A percentile compares a stretch with the other conserved stretches of the same genome.
Evolutionary conservation across 1,140 invertebrate genomes (phyloP).

Genomic region (Ostrea denselamellosa): DNA sequence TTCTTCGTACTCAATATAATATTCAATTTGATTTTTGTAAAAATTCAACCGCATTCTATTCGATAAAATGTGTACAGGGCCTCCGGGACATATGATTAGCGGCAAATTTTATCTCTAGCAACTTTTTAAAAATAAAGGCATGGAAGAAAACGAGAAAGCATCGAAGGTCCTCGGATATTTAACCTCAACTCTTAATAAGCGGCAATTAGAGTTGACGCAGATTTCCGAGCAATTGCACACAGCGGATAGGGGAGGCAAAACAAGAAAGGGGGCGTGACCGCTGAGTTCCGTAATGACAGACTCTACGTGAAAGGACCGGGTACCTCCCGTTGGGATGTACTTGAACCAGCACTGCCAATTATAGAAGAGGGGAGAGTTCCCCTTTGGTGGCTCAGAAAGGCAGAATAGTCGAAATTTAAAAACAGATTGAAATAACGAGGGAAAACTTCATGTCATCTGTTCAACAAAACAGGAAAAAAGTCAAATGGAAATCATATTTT

Average conservation of each 20-base stretch:
- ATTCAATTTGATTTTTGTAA: too few relatives aligned
- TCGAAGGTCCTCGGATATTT: neutral
- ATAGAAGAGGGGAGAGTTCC: neutral
- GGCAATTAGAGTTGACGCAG: slow-evolving; percentile 28
- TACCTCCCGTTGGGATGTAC: neutral
- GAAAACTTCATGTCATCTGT: neutral
- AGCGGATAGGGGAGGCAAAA: slow-evolving; percentile 24
- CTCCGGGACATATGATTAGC: neutral
- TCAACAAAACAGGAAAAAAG: neutral
- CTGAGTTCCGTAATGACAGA: neutral
- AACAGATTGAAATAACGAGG: neutral
- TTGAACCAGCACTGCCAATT: slow-evolving; percentile 36
- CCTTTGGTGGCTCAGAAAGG: neutral
- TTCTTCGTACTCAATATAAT: too few relatives aligned
- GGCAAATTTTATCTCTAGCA: neutral
- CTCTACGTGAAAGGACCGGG: slow-evolving; percentile 1
- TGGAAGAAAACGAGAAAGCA: neutral
- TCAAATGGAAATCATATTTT: too few relatives aligned
- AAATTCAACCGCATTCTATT: too few relatives aligned
- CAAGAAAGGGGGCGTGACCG: neutral
- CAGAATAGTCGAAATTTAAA: neutral
- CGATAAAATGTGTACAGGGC: too few relatives aligned
- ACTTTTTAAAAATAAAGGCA: neutral
- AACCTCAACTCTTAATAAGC: slow-evolving; percentile 10
- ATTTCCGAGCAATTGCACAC: slow-evolving; percentile 34